Conservation (phyloP, 2,113 vertebrate species). For the Dromaius novaehollandiae region DNA sequence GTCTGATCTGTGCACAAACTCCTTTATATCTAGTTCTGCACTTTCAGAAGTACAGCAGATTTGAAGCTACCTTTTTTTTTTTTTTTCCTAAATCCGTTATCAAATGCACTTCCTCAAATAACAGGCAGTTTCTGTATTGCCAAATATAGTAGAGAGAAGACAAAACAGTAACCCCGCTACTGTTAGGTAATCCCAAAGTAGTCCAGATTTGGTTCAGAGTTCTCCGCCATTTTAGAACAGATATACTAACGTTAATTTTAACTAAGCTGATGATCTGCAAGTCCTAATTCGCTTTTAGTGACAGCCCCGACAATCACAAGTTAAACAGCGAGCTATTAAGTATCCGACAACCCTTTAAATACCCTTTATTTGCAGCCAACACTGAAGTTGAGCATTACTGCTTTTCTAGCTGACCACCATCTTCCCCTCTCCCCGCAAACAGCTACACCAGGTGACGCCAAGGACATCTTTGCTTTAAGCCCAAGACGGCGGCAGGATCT, state of each 20-base stretch:
- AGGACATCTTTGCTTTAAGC: neutral
- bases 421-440: rapidly evolving
- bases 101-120: rapidly evolving
- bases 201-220: neutral
- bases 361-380: too few species aligned
- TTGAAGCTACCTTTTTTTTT: neutral
- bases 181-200: rapidly evolving
- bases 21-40: neutral
- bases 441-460: rapidly evolving
- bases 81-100: rapidly evolving
- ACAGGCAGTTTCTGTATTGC: neutral
- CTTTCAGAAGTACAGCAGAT: neutral
- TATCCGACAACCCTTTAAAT: rapidly evolving
- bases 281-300: rapidly evolving
- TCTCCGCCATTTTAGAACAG: neutral
- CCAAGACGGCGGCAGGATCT: rapidly evolving
- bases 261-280: rapidly evolving
- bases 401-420: rapidly evolving
- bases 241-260: rapidly evolving
- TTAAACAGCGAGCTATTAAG: rapidly evolving
- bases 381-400: rapidly evolving
- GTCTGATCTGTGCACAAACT: neutral
- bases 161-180: neutral
- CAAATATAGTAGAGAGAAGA: rapidly evolving
- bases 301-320: neutral